phyloP scores from a whole-genome alignment of 53 echinoderm and acorn worm genomes.

The Crossaster papposus region DNA sequence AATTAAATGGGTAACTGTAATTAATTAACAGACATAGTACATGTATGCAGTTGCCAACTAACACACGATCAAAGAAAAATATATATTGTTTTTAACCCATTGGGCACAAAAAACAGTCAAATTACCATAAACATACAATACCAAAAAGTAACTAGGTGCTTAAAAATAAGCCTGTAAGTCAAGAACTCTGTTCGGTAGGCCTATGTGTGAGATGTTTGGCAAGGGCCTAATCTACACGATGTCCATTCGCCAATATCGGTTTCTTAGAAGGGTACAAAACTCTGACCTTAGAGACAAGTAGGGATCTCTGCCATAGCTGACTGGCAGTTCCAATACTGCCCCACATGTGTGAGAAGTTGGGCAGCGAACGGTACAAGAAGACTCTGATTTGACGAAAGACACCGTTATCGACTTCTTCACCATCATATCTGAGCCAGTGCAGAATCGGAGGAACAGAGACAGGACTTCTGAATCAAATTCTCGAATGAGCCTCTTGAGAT shows the following conservation, averaged over 20 bases:
- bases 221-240: background rate
- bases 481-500: conserved; percentile 2
- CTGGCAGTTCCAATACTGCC: background rate
- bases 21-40: too few relatives aligned
- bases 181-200: too few relatives aligned
- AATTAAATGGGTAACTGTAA: too few relatives aligned
- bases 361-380: too few relatives aligned
- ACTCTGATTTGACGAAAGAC: background rate
- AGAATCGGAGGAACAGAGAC: conserved; percentile 14
- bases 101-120: too few relatives aligned
- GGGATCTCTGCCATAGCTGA: background rate
- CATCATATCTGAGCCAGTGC: background rate
- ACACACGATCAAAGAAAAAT: too few relatives aligned
- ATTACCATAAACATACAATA: too few relatives aligned
- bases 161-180: too few relatives aligned
- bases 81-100: too few relatives aligned
- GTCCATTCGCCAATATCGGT: conserved; percentile 18
- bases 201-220: too few relatives aligned
- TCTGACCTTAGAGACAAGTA: background rate
- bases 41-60: too few relatives aligned
- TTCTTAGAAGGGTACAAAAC: background rate
- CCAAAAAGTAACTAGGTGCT: too few relatives aligned
- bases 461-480: conserved; percentile 1
- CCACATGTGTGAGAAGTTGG: conserved; percentile 29
- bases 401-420: background rate